Percentiles rank a stretch among this genome's conserved stretches.
Evolutionary conservation across 1,140 invertebrate species (phyloP).

Genomic region (Lepeophtheirus salmonis): DNA sequence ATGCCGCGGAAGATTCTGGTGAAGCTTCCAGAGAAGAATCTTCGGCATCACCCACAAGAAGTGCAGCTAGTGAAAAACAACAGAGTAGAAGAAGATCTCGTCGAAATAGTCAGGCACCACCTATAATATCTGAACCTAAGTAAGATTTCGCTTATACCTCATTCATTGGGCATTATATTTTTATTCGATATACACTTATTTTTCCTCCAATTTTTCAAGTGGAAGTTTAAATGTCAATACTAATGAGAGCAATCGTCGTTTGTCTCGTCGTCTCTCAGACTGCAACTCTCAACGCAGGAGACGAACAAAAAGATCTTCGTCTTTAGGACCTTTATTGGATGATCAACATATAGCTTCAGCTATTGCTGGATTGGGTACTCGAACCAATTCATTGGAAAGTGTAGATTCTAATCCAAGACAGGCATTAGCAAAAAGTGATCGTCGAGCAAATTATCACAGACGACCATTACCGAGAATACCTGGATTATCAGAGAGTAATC

Average conservation of each 20-base stretch:
- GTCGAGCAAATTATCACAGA: neutral
- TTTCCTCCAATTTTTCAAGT: too few species aligned
- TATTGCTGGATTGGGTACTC: neutral
- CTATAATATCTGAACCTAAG: too few species aligned
- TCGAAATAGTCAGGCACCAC: neutral
- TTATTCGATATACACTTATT: too few species aligned
- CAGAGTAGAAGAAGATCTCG: neutral
- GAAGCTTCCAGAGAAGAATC: neutral
- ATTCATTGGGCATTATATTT: too few species aligned
- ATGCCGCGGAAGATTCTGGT: neutral
- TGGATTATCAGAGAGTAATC: neutral
- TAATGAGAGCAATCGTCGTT: neutral
- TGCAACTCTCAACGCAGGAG: neutral
- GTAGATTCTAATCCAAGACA: conserved; percentile 12
- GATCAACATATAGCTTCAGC: neutral
- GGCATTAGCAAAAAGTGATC: conserved; percentile 10
- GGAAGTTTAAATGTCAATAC: too few species aligned
- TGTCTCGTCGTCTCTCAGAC: neutral
- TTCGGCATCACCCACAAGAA: neutral
- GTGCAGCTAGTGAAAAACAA: neutral
- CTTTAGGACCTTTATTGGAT: conserved; percentile 12
- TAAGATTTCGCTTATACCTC: too few species aligned
- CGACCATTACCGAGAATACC: conserved; percentile 8
- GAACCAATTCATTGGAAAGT: conserved; percentile 12
- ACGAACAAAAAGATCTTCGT: conserved; percentile 6